Percentiles rank a stretch among this genome's conserved stretches.
Evolutionary conservation across 2,113 vertebrate genomes (phyloP).

Genomic region (Rutilus rutilus): DNA sequence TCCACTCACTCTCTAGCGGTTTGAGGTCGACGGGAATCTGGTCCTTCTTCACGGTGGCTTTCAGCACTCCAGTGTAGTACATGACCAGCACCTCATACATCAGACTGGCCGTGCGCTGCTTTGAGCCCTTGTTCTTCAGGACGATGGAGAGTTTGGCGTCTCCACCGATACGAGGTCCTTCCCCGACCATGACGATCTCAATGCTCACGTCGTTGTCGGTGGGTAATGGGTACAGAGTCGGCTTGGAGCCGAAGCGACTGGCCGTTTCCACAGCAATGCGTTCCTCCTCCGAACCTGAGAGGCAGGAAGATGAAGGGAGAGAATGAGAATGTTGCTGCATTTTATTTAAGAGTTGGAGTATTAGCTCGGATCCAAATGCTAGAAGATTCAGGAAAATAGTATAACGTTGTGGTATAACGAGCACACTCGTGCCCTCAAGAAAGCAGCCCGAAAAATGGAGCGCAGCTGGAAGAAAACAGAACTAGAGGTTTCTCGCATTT

Average conservation of each 20-base stretch:
- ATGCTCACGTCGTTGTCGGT: conserved; percentile 72
- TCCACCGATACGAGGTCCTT: conserved; percentile 78
- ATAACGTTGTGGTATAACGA: no score
- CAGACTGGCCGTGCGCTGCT: conserved; percentile 71
- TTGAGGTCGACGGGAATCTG: conserved; percentile 58
- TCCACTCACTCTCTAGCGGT: conserved; percentile 73
- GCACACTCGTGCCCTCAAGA: no score
- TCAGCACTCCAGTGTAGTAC: conserved; percentile 86
- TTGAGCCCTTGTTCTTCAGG: conserved; percentile 74
- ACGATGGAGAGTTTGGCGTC: conserved; percentile 74
- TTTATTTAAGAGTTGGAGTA: background rate
- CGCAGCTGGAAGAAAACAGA: no score
- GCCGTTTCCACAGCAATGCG: conserved; percentile 86
- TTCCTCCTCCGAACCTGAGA: conserved; percentile 75
- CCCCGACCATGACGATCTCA: conserved; percentile 75
- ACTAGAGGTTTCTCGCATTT: no score
- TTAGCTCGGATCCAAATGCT: no score
- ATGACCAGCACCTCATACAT: conserved; percentile 79
- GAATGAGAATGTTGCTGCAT: background rate
- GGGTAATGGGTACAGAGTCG: conserved; percentile 69
- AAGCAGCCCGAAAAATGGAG: no score
- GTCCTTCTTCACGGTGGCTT: conserved; percentile 78
- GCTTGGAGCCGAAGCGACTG: conserved; percentile 81
- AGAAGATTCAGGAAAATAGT: no score
- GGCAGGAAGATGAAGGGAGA: background rate